A percentile compares a stretch with the other conserved stretches of the same genome.
phyloP scores from a whole-genome alignment of 2,113 vertebrate genomes.

The Actenoides lindsayi region DNA sequence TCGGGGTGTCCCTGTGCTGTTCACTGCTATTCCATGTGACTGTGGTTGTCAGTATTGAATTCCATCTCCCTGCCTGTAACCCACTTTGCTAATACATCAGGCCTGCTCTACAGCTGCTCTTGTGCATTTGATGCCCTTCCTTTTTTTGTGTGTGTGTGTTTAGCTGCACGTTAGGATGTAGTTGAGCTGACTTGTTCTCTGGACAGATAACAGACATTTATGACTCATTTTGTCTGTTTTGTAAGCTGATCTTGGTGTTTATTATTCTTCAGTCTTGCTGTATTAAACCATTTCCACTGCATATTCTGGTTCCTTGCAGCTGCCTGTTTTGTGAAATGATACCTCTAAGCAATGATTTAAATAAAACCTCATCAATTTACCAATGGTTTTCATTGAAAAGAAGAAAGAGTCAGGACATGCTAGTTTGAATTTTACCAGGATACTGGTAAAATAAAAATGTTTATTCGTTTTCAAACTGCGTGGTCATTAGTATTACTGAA shows the following conservation, averaged over 20 bases:
- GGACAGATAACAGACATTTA: neutral
- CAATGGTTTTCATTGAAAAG: neutral
- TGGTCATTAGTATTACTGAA: neutral
- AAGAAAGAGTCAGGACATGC: neutral
- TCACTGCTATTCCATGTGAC: slow-evolving; percentile 17
- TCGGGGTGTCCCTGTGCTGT: neutral
- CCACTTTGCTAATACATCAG: neutral
- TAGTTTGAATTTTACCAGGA: neutral
- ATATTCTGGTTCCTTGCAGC: neutral
- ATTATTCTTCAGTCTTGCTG: neutral
- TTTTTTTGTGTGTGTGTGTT: neutral
- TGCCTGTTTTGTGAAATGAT: neutral
- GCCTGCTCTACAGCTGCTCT: neutral
- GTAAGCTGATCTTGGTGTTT: neutral
- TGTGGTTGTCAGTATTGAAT: slow-evolving; percentile 24
- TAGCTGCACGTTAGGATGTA: neutral
- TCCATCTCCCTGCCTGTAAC: neutral
- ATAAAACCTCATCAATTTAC: neutral
- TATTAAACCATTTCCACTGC: neutral
- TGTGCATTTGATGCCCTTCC: neutral
- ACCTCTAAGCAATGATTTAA: neutral
- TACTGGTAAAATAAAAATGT: neutral
- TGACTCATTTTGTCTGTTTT: neutral
- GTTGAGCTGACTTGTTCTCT: neutral
- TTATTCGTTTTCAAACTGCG: neutral